Percentiles rank a stretch among this genome's conserved stretches.
These are phyloP conservation scores for Camelus bactrianus DNA, from an alignment of 2,113 vertebrate genomes.

Conservation along the genomic window DNA sequence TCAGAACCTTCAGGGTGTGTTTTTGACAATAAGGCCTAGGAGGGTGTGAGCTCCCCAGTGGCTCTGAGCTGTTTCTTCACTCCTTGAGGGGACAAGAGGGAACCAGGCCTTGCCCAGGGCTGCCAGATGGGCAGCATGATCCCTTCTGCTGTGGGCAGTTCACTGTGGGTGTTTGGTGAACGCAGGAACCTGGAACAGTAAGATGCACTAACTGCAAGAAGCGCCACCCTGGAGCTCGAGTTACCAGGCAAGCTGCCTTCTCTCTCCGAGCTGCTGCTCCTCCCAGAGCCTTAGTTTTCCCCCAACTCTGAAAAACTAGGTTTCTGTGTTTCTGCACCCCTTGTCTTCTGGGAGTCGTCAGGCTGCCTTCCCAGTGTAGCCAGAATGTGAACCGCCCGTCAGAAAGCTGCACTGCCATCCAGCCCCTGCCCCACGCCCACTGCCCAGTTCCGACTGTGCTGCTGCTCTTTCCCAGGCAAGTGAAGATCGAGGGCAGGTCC, in stretches of 20 bases:
- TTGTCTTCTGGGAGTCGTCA: neutral
- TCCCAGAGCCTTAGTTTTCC: neutral
- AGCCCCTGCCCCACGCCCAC: neutral
- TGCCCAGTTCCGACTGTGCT: neutral
- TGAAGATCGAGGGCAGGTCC: neutral
- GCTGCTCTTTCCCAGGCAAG: neutral
- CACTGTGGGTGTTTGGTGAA: neutral
- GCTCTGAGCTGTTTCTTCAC: neutral
- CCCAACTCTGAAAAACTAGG: neutral
- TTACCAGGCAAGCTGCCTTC: neutral
- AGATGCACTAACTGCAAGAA: neutral
- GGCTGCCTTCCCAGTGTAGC: neutral
- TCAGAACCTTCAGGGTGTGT: neutral
- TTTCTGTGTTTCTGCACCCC: neutral
- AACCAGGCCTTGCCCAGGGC: neutral
- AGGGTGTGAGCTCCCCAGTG: neutral
- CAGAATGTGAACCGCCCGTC: neutral
- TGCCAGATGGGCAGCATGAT: neutral
- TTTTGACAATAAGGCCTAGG: neutral
- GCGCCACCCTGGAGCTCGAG: neutral
- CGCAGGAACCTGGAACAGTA: neutral
- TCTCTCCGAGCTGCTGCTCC: too few species aligned
- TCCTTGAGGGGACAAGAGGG: neutral
- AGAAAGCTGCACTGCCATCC: neutral
- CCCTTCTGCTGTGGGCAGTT: neutral